Percentiles rank a stretch among this genome's conserved stretches.
phyloP scores from a whole-genome alignment of 2,888 invertebrate species.

The Oscheius sp. region DNA sequence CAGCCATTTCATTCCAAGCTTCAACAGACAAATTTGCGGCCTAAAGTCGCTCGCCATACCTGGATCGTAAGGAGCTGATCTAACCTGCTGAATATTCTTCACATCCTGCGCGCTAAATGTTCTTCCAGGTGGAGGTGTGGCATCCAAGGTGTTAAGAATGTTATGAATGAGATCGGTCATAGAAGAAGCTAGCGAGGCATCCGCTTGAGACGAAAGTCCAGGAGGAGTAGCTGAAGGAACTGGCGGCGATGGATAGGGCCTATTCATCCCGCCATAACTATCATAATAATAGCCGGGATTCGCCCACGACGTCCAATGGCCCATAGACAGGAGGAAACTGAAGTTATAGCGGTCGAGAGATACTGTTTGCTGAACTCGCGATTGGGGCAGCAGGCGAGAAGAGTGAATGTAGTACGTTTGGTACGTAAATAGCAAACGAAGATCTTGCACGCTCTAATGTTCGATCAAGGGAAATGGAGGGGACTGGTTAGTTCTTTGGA shows the following conservation, averaged over 20 bases:
- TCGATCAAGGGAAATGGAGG: no score
- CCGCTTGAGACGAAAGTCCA: background rate
- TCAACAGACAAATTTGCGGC: constrained; percentile 2
- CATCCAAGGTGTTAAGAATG: background rate
- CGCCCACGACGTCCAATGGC: no score
- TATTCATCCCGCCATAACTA: background rate
- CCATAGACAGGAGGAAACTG: background rate
- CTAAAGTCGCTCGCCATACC: background rate
- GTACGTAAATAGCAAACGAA: no score
- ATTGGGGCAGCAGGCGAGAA: background rate
- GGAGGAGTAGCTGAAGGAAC: no score
- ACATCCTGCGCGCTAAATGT: constrained; percentile 5
- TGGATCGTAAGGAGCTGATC: background rate
- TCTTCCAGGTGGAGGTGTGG: constrained; percentile 7
- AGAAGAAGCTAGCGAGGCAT: background rate
- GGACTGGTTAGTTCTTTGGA: no score
- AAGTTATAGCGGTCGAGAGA: background rate
- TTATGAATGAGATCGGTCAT: constrained; percentile 14
- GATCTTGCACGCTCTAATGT: no score
- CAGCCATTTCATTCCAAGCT: background rate
- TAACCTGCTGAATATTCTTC: constrained; percentile 10
- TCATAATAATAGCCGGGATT: background rate
- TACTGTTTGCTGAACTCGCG: constrained; percentile 7
- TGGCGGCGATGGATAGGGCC: no score
- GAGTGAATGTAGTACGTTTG: no score